A percentile compares a stretch with the other conserved stretches of the same genome.
These are phyloP conservation scores for Eupithecia centaureata DNA, from an alignment of 2,888 invertebrate species.

Conservation along the genomic window DNA sequence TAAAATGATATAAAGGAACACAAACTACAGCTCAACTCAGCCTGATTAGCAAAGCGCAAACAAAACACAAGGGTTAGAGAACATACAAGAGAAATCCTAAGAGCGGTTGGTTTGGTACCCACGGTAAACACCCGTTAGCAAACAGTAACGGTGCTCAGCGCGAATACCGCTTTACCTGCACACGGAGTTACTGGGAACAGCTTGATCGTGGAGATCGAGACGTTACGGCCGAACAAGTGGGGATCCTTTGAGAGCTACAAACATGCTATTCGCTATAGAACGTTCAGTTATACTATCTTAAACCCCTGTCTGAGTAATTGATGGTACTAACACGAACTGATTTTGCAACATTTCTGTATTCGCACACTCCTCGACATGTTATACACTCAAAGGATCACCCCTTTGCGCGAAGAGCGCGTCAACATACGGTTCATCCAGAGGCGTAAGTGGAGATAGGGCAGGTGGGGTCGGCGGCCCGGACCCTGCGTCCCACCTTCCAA, in stretches of 20 bases:
- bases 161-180: constrained; percentile 34
- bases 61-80: constrained; percentile 47
- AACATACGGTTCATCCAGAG: constrained; percentile 85
- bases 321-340: background rate
- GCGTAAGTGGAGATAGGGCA: constrained; percentile 85
- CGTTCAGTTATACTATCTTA: background rate
- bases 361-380: background rate
- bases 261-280: background rate
- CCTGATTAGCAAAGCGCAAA: constrained; percentile 38
- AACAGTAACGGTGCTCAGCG: constrained; percentile 46
- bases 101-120: constrained; percentile 44
- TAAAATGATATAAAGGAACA: constrained; percentile 4
- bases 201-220: constrained; percentile 25
- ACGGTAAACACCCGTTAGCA: constrained; percentile 51
- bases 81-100: constrained; percentile 41
- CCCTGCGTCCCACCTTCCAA: constrained; percentile 84
- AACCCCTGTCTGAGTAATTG: background rate
- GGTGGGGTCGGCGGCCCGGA: constrained; percentile 83
- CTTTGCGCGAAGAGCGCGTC: constrained; percentile 51
- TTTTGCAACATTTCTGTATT: background rate
- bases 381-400: constrained; percentile 29
- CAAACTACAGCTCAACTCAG: constrained; percentile 12
- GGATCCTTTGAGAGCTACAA: constrained; percentile 23
- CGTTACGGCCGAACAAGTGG: constrained; percentile 14
- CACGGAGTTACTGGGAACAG: constrained; percentile 24